Percentiles rank a stretch among this genome's conserved stretches.
These are phyloP conservation scores for Cataglyphis altisquamis DNA, from an alignment of 2,888 invertebrate species.

Conservation along the genomic window DNA sequence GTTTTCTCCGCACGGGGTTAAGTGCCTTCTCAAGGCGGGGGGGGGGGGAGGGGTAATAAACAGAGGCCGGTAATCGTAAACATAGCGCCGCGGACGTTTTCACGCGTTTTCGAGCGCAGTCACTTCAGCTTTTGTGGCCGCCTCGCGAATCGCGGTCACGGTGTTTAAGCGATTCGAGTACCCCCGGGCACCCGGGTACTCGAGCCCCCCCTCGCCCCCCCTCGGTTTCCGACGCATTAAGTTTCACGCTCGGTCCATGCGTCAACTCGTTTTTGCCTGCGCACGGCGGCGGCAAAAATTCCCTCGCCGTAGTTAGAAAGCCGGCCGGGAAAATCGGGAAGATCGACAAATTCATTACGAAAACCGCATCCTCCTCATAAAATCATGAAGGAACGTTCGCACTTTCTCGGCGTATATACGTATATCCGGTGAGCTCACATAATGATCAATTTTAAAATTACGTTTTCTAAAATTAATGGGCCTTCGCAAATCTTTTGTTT, in stretches of 20 bases:
- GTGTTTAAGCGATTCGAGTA: conserved; percentile 28
- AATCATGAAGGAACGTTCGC: background rate
- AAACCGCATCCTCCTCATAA: background rate
- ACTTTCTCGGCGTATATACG: background rate
- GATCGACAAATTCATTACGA: conserved; percentile 7
- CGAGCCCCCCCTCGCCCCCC: background rate
- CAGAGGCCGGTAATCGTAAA: conserved; percentile 59
- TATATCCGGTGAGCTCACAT: background rate
- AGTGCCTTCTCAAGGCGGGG: conserved; percentile 35
- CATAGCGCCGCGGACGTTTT: conserved; percentile 58
- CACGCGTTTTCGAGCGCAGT: conserved; percentile 58
- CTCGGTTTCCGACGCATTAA: conserved; percentile 48
- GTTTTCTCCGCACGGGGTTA: conserved; percentile 58
- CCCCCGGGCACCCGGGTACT: conserved; percentile 14
- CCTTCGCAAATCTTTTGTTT: background rate
- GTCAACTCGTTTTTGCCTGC: conserved; percentile 18
- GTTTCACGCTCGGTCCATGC: conserved; percentile 35
- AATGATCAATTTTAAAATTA: background rate
- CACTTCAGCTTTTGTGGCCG: conserved; percentile 49
- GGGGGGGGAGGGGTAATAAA: conserved; percentile 31
- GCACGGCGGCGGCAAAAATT: conserved; percentile 4
- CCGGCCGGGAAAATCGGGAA: background rate
- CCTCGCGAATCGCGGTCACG: conserved; percentile 44
- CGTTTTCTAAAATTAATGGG: background rate
- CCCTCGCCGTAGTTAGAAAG: conserved; percentile 29